Evolutionary conservation across 2,888 invertebrate genomes (phyloP), one percentile per base, ranked within the genome.

Genomic region (Druceiella hillmani): DNA sequence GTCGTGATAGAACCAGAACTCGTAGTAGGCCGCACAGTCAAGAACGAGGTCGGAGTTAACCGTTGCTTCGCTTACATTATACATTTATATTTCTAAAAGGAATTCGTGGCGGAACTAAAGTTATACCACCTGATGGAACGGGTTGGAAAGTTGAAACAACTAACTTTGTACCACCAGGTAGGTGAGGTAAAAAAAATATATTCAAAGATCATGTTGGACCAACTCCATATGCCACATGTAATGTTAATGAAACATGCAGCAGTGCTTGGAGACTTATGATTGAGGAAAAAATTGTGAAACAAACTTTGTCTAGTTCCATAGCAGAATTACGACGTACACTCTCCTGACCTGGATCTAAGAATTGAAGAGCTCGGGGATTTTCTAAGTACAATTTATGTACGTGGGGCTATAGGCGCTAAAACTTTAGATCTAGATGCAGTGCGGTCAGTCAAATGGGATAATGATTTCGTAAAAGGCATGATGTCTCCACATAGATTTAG

Each of bases 131-230:
- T 16, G 27, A 35, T 35, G 35, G 17, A 22, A 33, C 25, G 25
- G 17, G 4, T 33, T 25, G 33, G 33, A 35, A 26, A 28, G 17
- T 35, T 35, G 28, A 16, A 26, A 9, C 15, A 35, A 16, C 35
- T 5, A 27, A 27, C 28, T 17, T 13, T 33, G 33, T 14, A 16
- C 13, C 20, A 15, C 30, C 39, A 24, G 33, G 33, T 33, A 39
- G 39, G 28, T 25, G 16, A 22, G 22, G 28, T 10, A 13, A 9
- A 13, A 33, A 39, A 34, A 39, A 34, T 39, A 7, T 39, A 12
- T 39, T 39, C 25, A 39, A 15, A 33, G 29, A 39, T 39, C 34
- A 16, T n/a, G 29, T 13, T 28, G 34, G 39, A 15, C 34, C 39
- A 11, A 39, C 39, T 29, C 7, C 39, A 28, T 16, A 39, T 24